phyloP scores from a whole-genome alignment of 37 sponge, comb jelly and placozoan genomes.

The Agelas oroides region DNA sequence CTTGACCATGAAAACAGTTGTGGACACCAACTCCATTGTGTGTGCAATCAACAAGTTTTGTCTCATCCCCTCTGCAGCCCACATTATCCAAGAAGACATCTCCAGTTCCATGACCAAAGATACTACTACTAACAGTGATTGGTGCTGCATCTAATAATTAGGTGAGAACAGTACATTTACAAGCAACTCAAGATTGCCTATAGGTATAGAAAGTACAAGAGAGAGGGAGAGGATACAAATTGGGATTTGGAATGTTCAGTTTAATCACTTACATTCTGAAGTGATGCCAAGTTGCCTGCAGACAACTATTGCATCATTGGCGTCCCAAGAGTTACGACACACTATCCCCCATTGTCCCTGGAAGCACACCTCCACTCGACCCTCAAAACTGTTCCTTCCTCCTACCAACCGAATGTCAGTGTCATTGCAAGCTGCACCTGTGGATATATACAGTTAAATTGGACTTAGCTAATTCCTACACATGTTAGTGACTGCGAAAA shows the following conservation, averaged over 20 bases:
- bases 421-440: conserved; percentile 12
- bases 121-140: conserved; percentile 1
- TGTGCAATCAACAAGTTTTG: conserved; percentile 27
- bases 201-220: too few species aligned
- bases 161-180: too few species aligned
- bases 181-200: too few species aligned
- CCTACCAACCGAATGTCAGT: conserved; percentile 32
- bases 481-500: too few species aligned
- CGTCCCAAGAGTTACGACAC: conserved; percentile 23
- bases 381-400: conserved; percentile 5
- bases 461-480: too few species aligned
- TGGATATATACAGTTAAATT: too few species aligned
- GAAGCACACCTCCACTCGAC: conserved; percentile 39
- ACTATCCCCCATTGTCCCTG: conserved; percentile 40
- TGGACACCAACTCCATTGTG: conserved; percentile 10
- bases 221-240: too few species aligned
- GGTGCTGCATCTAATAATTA: conserved; percentile 9
- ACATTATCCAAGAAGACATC: conserved; percentile 55
- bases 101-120: conserved; percentile 32
- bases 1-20: conserved; percentile 49
- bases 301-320: conserved; percentile 18
- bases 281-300: conserved; percentile 29
- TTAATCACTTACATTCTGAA: too few species aligned
- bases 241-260: too few species aligned
- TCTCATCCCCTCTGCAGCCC: conserved; percentile 52